Conservation (phyloP, 2,888 invertebrate species). For the Orgyia antiqua region DNA sequence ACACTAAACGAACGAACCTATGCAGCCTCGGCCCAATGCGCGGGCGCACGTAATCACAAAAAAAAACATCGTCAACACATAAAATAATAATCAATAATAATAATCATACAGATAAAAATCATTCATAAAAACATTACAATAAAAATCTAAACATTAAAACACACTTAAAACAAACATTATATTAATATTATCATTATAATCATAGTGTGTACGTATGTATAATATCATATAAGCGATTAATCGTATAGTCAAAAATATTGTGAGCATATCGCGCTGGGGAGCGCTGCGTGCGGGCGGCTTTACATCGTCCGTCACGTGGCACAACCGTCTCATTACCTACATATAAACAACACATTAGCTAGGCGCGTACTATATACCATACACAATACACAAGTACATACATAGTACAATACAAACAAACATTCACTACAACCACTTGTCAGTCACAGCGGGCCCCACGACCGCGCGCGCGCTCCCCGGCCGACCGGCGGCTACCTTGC, state of each 20-base stretch:
- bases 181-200: constrained; percentile 77
- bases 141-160: constrained; percentile 79
- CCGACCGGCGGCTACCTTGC: constrained; percentile 32
- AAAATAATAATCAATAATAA: constrained; percentile 79
- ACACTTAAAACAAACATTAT: constrained; percentile 79
- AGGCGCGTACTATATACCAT: constrained; percentile 18
- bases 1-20: constrained; percentile 64
- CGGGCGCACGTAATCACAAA: constrained; percentile 15
- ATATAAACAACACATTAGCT: constrained; percentile 35
- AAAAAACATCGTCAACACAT: constrained; percentile 74
- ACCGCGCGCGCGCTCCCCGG: constrained; percentile 34
- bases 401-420: too few relatives aligned
- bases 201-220: constrained; percentile 77
- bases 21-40: constrained; percentile 63
- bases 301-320: constrained; percentile 8
- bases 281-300: constrained; percentile 16
- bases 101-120: constrained; percentile 78
- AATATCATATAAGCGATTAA: constrained; percentile 76
- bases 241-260: constrained; percentile 76
- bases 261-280: constrained; percentile 68
- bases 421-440: too few relatives aligned
- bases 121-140: constrained; percentile 79
- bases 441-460: constrained; percentile 35
- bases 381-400: constrained; percentile 32
- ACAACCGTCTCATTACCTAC: constrained; percentile 12